A percentile compares a stretch with the other conserved stretches of the same genome.
phyloP scores from a whole-genome alignment of 2,113 vertebrate genomes.

The Trematomus loennbergii region DNA sequence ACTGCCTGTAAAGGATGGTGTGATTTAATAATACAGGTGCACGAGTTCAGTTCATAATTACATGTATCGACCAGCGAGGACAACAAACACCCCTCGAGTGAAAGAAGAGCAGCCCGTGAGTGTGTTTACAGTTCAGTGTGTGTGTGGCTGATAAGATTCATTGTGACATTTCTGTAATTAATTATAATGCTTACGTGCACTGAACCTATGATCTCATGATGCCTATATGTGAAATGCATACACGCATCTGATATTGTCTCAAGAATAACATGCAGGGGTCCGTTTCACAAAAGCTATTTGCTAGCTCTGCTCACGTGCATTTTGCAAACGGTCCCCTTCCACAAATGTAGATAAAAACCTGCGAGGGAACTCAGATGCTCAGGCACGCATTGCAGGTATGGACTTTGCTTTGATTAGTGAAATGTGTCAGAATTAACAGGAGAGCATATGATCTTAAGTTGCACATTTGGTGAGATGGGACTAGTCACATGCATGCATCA shows the following conservation, averaged over 20 bases:
- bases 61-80: neutral
- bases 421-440: constrained; percentile 36
- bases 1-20: neutral
- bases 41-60: constrained; percentile 27
- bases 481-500: constrained; percentile 16
- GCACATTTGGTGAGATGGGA: constrained; percentile 38
- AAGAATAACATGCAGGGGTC: neutral
- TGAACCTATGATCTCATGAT: neutral
- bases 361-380: neutral
- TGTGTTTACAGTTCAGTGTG: neutral
- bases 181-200: neutral
- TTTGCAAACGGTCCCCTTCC: constrained; percentile 1
- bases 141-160: neutral
- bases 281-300: constrained; percentile 22
- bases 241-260: constrained; percentile 4
- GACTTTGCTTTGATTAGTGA: constrained; percentile 31
- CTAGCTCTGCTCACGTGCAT: neutral
- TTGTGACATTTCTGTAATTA: neutral
- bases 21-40: constrained; percentile 18
- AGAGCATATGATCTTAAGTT: constrained; percentile 32
- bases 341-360: neutral
- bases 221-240: neutral
- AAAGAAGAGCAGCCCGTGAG: neutral
- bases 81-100: constrained; percentile 8
- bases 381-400: neutral